A percentile compares a stretch with the other conserved stretches of the same genome.
phyloP scores from a whole-genome alignment of 2,888 invertebrate genomes.

The Cerceris rybyensis region DNA sequence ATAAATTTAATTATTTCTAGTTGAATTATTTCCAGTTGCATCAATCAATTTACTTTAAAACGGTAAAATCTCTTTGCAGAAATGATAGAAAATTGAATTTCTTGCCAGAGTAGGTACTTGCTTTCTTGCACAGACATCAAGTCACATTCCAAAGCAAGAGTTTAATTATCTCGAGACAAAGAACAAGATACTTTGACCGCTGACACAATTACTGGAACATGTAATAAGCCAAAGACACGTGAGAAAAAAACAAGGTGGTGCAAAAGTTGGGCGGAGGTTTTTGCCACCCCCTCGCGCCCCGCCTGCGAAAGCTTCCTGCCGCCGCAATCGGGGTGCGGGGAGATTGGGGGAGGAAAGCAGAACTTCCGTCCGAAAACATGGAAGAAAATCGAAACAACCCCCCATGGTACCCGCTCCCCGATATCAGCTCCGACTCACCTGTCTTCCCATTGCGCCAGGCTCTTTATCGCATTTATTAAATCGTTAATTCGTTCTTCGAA shows the following conservation, averaged over 20 bases:
- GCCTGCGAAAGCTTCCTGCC: constrained; percentile 78
- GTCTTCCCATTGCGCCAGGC: constrained; percentile 32
- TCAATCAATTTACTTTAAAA: no score
- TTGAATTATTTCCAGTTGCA: no score
- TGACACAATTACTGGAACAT: neutral
- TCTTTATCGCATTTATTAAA: constrained; percentile 27
- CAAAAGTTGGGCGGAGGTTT: constrained; percentile 58
- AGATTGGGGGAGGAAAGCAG: constrained; percentile 66
- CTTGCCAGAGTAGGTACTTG: no score
- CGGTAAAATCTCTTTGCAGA: no score
- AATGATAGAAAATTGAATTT: no score
- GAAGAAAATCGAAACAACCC: constrained; percentile 54
- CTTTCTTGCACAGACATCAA: no score
- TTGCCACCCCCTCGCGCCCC: constrained; percentile 74
- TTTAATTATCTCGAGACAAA: neutral
- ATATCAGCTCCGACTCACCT: constrained; percentile 62
- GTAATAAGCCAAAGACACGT: neutral
- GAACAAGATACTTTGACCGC: no score
- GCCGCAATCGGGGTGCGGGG: constrained; percentile 80
- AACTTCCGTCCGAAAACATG: constrained; percentile 15
- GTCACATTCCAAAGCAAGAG: no score
- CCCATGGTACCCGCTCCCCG: constrained; percentile 78
- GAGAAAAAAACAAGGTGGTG: constrained; percentile 33
- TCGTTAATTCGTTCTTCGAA: constrained; percentile 17
- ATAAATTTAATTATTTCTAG: no score